Base-by-base conservation (phyloP, 2,113 vertebrate genomes). In the Alethe castanea region DNA sequence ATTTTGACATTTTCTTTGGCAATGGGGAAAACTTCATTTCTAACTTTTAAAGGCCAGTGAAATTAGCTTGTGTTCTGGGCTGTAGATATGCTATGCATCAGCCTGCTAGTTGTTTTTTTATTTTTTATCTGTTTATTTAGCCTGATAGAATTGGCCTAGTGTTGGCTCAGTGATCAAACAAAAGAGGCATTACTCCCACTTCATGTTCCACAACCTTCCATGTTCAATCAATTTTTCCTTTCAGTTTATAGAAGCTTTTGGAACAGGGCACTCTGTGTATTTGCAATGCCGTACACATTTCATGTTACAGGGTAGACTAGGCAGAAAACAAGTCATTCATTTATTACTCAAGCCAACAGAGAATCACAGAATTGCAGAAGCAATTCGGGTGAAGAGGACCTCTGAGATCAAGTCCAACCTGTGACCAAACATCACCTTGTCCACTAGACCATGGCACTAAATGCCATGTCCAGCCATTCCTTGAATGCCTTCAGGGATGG, bases 401-500 rank as follows among this genome's bases (percentile, higher is more conserved):
- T 81, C 15, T 31, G 53, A 61, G 16, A 40, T 47, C 24, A 40
- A 15, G 11, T 60, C 19, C 33, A 53, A 6, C 13, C 35, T n/a
- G 4, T 29, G 19, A n/a, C 12, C 52, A 44, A 59, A 28, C 24
- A 52, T 7, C 19, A 20, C 15, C 10, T 20, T 38, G 24, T 29
- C 19, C 19, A 9, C 33, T 19, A 20, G 28, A n/a, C 19, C 8
- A 9, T 45, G 38, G 2, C 53, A 53, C 19, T 29, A 17, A n/a
- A 33, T 66, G n/a, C 23, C 45, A 52, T 1, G 0, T 29, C 23
- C 24, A n/a, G 16, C 2, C 23, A 25, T 45, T 53, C 19, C 13
- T 22, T 35, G 14, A 47, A 35, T 2, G 14, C 11, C 33, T 74
- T 28, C 19, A 40, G 8, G 45, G 6, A n/a, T 0, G 4, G 24